Conservation (phyloP, 1,140 invertebrate genomes). For the Aradophagus sp. region DNA sequence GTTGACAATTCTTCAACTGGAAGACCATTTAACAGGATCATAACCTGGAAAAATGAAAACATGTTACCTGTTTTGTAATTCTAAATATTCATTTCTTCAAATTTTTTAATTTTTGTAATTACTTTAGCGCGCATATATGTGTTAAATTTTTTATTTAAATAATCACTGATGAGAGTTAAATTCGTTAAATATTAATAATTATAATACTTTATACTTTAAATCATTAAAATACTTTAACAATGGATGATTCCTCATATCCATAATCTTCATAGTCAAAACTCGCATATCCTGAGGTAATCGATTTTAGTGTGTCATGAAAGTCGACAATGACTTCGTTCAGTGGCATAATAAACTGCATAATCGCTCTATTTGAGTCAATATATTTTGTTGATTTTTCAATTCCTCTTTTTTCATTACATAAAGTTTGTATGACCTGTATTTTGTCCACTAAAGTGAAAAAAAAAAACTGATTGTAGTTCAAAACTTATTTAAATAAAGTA, state of each 20-base stretch:
- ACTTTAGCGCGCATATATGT: slow-evolving; percentile 3
- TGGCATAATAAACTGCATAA: slow-evolving; percentile 90
- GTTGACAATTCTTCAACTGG: slow-evolving; percentile 90
- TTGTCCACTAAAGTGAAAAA: slow-evolving; percentile 77
- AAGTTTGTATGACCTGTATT: slow-evolving; percentile 80
- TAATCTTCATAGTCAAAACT: slow-evolving; percentile 98
- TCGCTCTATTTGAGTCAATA: slow-evolving; percentile 87
- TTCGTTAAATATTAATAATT: no score
- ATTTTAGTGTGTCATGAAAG: slow-evolving; percentile 95
- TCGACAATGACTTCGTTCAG: slow-evolving; percentile 95
- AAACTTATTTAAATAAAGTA: not conserved
- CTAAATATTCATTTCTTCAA: slow-evolving; percentile 6
- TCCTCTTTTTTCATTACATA: slow-evolving; percentile 88
- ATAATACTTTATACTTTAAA: slow-evolving; percentile 10
- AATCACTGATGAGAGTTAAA: no score
- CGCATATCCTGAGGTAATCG: slow-evolving; percentile 93
- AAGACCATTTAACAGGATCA: slow-evolving; percentile 87
- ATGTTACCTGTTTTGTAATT: no score
- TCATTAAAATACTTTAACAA: slow-evolving; percentile 80
- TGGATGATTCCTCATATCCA: slow-evolving; percentile 83
- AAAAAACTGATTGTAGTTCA: no score
- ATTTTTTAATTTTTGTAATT: slow-evolving; percentile 10
- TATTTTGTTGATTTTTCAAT: slow-evolving; percentile 82
- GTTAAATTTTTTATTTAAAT: no score
- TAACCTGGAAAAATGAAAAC: slow-evolving; percentile 83